phyloP scores from a whole-genome alignment of 1,140 invertebrate genomes.

The Trichogramma pretiosum region DNA sequence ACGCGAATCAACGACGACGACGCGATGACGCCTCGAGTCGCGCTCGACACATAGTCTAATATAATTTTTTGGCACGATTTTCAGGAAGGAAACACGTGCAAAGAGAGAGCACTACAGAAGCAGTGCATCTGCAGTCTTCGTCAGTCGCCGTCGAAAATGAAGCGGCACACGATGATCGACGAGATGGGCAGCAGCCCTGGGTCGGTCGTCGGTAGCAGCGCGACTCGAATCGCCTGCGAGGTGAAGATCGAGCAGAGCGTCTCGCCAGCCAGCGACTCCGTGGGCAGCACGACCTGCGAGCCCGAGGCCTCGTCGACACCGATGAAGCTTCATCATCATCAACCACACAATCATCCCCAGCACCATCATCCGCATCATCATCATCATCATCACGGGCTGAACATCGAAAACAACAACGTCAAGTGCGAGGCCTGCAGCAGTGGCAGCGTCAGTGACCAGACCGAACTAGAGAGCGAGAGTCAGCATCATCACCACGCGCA shows the following conservation, averaged over 20 bases:
- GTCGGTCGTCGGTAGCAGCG: background rate
- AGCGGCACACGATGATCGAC: no score
- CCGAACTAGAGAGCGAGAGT: no score
- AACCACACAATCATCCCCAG: background rate
- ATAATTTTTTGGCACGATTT: no score
- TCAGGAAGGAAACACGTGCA: no score
- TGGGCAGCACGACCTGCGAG: background rate
- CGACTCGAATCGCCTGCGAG: constrained; percentile 16
- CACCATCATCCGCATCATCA: background rate
- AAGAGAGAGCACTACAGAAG: no score
- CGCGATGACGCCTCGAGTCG: no score
- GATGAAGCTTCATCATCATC: no score
- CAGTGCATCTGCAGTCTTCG: no score
- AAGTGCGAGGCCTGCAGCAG: constrained; percentile 41
- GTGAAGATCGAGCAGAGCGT: constrained; percentile 38
- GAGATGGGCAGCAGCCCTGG: background rate
- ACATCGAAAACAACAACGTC: constrained; percentile 42
- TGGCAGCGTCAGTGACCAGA: background rate
- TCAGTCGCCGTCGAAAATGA: no score
- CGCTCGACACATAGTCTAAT: no score
- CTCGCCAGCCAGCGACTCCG: constrained; percentile 24
- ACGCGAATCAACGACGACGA: no score
- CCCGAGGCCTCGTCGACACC: background rate
- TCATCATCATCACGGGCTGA: constrained; percentile 27
- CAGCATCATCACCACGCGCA: constrained; percentile 23